These are phyloP conservation scores for Stenopsyche tienmushanensis DNA, from an alignment of 1,140 invertebrate genomes.

Conservation along the genomic window DNA sequence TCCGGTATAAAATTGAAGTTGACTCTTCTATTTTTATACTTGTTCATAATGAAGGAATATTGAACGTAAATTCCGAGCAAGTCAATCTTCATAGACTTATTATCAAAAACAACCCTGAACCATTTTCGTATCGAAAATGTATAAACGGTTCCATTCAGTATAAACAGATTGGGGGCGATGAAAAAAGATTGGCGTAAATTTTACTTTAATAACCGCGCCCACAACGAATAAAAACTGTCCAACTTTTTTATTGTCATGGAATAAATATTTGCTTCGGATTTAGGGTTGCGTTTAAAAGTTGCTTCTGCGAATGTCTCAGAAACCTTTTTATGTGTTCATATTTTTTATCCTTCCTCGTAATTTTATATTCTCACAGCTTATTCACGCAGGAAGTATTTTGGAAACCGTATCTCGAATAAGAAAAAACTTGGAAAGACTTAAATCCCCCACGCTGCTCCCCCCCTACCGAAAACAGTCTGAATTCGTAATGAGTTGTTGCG, in stretches of 20 bases:
- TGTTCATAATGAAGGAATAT: too few relatives aligned
- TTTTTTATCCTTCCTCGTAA: not conserved
- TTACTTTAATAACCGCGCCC: not conserved
- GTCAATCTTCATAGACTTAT: too few relatives aligned
- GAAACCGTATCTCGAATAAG: not conserved
- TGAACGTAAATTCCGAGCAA: too few relatives aligned
- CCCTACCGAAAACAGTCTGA: too few relatives aligned
- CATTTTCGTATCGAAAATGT: not conserved
- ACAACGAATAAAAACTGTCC: too few relatives aligned
- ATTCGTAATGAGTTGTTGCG: too few relatives aligned
- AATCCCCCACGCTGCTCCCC: too few relatives aligned
- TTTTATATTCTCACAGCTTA: not conserved
- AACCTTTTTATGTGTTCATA: not conserved
- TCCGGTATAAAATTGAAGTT: too few relatives aligned
- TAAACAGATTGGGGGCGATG: too few relatives aligned
- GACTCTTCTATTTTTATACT: too few relatives aligned
- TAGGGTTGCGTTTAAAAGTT: not conserved
- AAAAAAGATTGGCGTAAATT: not conserved
- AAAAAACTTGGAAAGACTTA: too few relatives aligned
- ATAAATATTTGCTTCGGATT: not conserved
- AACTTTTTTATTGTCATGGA: not conserved
- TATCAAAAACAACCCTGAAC: too few relatives aligned
- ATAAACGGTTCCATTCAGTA: not conserved
- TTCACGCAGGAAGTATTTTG: not conserved
- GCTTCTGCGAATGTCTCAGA: not conserved